These are phyloP conservation scores for Oreonectes daqikongensis DNA, from an alignment of 2,797 vertebrate species.

Conservation along the genomic window DNA sequence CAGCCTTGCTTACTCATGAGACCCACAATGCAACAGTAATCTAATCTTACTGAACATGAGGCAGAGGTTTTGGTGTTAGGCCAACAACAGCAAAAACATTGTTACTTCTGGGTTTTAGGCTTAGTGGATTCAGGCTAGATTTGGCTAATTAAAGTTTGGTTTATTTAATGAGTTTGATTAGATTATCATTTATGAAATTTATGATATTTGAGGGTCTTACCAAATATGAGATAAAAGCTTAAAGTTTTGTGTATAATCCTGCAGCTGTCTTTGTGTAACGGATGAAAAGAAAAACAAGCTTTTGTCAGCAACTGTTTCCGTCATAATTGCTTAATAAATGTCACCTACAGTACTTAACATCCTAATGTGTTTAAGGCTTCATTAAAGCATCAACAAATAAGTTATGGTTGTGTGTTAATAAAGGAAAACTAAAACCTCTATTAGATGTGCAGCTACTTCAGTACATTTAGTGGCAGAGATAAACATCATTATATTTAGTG, in stretches of 20 bases:
- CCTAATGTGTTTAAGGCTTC: background rate
- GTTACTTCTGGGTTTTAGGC: background rate
- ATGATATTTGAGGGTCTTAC: conserved; percentile 9
- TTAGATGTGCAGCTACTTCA: no score
- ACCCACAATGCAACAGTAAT: conserved; percentile 43
- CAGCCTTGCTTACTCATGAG: conserved; percentile 33
- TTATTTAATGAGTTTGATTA: no score
- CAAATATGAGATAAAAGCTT: conserved; percentile 7
- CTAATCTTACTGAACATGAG: conserved; percentile 31
- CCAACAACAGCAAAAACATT: background rate
- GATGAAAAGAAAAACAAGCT: conserved; percentile 26
- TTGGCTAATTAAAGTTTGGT: conserved; percentile 4
- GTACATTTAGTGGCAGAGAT: background rate
- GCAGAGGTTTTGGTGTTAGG: conserved; percentile 1
- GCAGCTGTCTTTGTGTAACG: conserved; percentile 14
- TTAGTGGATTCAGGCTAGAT: background rate
- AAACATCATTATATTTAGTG: background rate
- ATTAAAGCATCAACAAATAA: background rate
- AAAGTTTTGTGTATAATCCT: conserved; percentile 1
- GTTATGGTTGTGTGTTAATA: background rate
- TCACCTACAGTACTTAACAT: background rate
- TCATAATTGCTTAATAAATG: background rate
- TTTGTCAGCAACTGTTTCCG: conserved; percentile 8
- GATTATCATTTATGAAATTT: conserved; percentile 31
- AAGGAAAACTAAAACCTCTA: background rate